Base-by-base conservation (phyloP, 92 coral and sea anemone species). In the Palythoa heliodiscus region DNA sequence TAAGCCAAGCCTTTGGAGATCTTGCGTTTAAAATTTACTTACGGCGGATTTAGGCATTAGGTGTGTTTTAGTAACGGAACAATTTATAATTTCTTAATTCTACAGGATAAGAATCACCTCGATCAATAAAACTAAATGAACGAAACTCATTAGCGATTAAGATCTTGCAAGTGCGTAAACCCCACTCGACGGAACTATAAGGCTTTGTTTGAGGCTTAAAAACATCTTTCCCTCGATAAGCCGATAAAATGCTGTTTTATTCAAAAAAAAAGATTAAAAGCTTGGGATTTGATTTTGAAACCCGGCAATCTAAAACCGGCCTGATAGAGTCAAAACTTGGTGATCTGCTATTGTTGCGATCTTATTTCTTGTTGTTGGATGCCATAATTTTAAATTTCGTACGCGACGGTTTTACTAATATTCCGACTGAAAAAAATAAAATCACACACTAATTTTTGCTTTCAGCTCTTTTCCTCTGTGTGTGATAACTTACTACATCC, bases 61-160 rank as follows among this genome's bases (percentile, higher is more conserved):
- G 40, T 7, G 13, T 11, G 8, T 52, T 50, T 75, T 11, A 50
- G 0, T 76, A 17, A 35, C 24, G 5, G 68, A 24, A 76, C 5
- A 76, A 55, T 22, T 53, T 53, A 22, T 76, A 6, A 47, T 66
- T 61, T 39, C 7, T n/a, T 39, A 29, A 29, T 43, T 29, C 22
- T 48, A n/a, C n/a, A n/a, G 47, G 40, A 70, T 24, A 23, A 5
- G 25, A 13, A 73, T 17, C 84, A 47, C 23, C 22, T 23, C 24
- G 10, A 12, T 64, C 73, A 64, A 79, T 79, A 79, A 3, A 64
- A 29, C 24, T 20, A 66, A 80, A 66, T 43, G 24, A 80, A 13
- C 84, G 67, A 7, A 22, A 47, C 57, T 23, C 73, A 5, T 29
- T 29, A 29, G 35, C 1, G 35, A 29, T 66, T 66, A 23, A 7